phyloP scores from a whole-genome alignment of 2,888 invertebrate species.

The Buathra laborator region DNA sequence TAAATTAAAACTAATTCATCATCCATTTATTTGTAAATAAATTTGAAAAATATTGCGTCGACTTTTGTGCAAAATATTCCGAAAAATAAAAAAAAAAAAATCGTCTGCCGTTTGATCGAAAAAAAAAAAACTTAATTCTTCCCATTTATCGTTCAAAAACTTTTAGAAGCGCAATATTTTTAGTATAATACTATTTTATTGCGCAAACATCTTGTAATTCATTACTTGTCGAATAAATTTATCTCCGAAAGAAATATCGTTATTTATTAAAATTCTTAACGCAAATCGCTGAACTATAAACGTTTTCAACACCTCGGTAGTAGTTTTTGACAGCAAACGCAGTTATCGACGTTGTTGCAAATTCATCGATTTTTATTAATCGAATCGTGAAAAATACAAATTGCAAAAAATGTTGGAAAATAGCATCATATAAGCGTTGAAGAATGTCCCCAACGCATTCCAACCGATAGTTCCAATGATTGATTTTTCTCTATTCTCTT shows the following conservation, averaged over 20 bases:
- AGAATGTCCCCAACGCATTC: conserved; percentile 26
- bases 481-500: conserved; percentile 49
- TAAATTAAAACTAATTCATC: conserved; percentile 36
- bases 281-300: not conserved
- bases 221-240: not conserved
- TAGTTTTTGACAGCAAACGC: not conserved
- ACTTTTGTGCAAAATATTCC: not conserved
- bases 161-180: not conserved
- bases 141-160: not conserved
- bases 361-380: not conserved
- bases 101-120: not conserved
- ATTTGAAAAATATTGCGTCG: not conserved
- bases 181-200: not conserved
- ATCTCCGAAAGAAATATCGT: not conserved
- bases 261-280: not conserved
- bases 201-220: not conserved
- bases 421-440: conserved; percentile 20
- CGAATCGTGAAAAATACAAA: not conserved
- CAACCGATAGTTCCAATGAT: conserved; percentile 15
- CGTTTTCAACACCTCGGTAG: not conserved
- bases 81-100: conserved; percentile 16
- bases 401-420: conserved; percentile 32
- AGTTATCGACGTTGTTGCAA: not conserved
- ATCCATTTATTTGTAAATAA: not conserved
- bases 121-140: not conserved